Evolutionary conservation across 53 echinoderm and acorn worm species (phyloP), one percentile per base, ranked within the genome.

Genomic region (Echinometra lucunter): DNA sequence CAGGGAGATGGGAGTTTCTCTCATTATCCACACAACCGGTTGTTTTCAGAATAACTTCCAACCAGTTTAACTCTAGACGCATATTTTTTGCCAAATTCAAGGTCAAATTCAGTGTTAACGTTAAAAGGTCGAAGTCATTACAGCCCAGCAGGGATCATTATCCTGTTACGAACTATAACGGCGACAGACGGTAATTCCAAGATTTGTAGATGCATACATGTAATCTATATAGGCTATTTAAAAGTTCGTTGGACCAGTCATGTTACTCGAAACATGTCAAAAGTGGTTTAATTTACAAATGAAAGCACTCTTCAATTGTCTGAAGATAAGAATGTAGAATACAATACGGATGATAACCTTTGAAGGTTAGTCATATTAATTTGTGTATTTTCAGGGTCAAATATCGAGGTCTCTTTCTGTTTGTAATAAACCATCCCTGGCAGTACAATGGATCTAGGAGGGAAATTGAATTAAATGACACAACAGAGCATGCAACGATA

Each of bases 381-480:
- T 49, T 28, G 49, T 1, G 49, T n/a, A n/a, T n/a, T 28, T 23
- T 85, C 85, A 49, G 49, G 85, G 85, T 85, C 85, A 74, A 85
- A 21, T 28, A 85, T 47, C 47, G 85, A n/a, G 45, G 82, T 82
- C 85, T 23, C 44, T 44, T 49, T n/a, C 27, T 45, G 27, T 25
- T 85, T 4, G 49, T 85, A 49, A 23, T 42, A 42, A 6, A 81
- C n/a, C 49, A 28, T 49, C 15, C 17, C 42, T 11, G 30, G 78
- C 6, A 11, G 34, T 49, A 53, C 53, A 53, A 53, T 25, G 28
- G 45, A 47, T 21, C 28, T 25, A 47, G 19, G 47, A n/a, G 49
- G 85, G 85, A 85, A 85, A 85, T 85, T 49, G 85, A 49, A 85
- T 85, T 85, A 85, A 28, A 85, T 85, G 85, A 85, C 49, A n/a